These are phyloP conservation scores for Dolichoris vasculosae DNA, from an alignment of 1,140 invertebrate species.

Conservation along the genomic window DNA sequence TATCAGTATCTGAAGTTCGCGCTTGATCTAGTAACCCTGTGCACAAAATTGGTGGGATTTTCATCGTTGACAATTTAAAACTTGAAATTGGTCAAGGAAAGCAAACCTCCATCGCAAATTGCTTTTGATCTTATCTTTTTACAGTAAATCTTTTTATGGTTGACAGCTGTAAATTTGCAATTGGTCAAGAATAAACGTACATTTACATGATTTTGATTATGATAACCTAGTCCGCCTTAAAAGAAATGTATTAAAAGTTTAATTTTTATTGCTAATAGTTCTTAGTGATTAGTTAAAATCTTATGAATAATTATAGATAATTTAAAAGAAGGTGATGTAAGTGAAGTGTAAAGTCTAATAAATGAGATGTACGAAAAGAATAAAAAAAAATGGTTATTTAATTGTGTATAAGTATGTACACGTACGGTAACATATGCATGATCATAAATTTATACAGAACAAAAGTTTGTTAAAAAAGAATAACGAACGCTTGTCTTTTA, in stretches of 20 bases:
- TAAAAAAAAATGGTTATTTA: too few relatives aligned
- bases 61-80: background rate
- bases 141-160: background rate
- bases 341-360: background rate
- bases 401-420: too few relatives aligned
- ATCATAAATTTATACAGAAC: too few relatives aligned
- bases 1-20: background rate
- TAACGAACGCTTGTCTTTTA: too few relatives aligned
- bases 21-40: constrained; percentile 3
- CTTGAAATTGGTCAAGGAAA: constrained; percentile 7
- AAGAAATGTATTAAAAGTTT: background rate
- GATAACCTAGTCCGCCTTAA: background rate
- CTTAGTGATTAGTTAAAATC: background rate
- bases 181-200: background rate
- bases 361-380: too few relatives aligned
- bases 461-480: too few relatives aligned
- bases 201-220: background rate
- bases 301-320: background rate
- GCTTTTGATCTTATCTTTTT: background rate
- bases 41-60: background rate
- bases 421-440: too few relatives aligned
- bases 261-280: background rate
- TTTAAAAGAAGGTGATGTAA: background rate
- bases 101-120: background rate
- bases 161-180: background rate